Evolutionary conservation across 1,140 invertebrate genomes (phyloP).

Genomic region (Trichogramma pretiosum): DNA sequence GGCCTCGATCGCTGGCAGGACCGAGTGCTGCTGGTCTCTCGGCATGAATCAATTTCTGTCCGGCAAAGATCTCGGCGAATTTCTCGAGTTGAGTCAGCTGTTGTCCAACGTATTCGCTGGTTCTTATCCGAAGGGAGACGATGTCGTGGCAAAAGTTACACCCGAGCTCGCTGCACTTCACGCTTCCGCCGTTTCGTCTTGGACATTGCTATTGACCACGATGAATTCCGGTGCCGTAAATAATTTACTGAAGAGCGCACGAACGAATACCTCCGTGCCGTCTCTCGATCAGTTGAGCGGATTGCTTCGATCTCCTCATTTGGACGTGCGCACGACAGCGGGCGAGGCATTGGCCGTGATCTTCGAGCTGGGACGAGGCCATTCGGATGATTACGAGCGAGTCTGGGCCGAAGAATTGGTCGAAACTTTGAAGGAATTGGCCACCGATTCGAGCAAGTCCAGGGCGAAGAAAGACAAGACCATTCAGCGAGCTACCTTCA

Average conservation of each 20-base stretch:
- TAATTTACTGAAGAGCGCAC: conserved; percentile 41
- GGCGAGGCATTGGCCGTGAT: conserved; percentile 83
- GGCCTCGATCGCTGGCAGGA: conserved; percentile 46
- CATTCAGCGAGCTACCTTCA: conserved; percentile 83
- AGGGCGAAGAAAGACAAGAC: conserved; percentile 88
- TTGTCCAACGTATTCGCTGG: conserved; percentile 75
- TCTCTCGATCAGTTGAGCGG: conserved; percentile 56
- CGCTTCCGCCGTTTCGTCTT: conserved; percentile 71
- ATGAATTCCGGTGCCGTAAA: conserved; percentile 59
- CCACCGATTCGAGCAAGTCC: conserved; percentile 88
- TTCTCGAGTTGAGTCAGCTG: conserved; percentile 64
- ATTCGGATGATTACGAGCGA: conserved; percentile 57
- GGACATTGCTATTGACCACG: conserved; percentile 76
- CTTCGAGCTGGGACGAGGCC: conserved; percentile 69
- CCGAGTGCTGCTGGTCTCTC: conserved; percentile 74
- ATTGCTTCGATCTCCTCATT: conserved; percentile 65
- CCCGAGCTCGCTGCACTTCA: conserved; percentile 64
- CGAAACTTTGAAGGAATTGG: conserved; percentile 64
- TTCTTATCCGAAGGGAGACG: conserved; percentile 73
- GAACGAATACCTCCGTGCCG: conserved; percentile 41
- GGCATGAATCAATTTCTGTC: conserved; percentile 76
- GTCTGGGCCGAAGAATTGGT: conserved; percentile 50
- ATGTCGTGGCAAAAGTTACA: conserved; percentile 58
- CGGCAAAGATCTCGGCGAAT: conserved; percentile 63
- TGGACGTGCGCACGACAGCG: conserved; percentile 80